Evolutionary conservation across 2,113 vertebrate species (phyloP).

Genomic region (Neogale vison): DNA sequence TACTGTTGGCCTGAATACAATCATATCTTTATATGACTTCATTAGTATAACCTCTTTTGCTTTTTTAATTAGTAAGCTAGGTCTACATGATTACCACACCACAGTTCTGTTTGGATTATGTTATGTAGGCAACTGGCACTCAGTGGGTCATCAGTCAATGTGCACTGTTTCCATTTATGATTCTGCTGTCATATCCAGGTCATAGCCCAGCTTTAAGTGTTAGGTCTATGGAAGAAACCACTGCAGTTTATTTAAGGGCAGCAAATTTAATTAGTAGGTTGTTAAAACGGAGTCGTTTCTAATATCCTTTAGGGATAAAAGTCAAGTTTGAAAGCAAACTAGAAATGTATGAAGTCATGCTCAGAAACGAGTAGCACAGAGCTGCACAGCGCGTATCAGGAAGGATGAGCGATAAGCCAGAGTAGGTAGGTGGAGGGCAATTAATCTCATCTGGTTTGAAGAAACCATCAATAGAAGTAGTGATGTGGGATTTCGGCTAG

Average conservation of each 20-base stretch:
- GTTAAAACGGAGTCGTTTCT: background rate
- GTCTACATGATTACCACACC: background rate
- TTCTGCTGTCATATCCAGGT: background rate
- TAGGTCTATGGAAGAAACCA: background rate
- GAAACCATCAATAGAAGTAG: background rate
- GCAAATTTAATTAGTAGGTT: background rate
- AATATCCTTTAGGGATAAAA: background rate
- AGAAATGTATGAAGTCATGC: background rate
- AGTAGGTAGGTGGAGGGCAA: background rate
- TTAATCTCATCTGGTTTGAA: background rate
- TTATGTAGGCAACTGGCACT: background rate
- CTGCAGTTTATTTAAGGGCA: background rate
- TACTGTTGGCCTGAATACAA: background rate
- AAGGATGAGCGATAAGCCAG: background rate
- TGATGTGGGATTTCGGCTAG: background rate
- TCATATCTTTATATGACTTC: background rate
- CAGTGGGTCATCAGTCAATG: background rate
- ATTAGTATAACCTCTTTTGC: background rate
- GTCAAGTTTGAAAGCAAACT: background rate
- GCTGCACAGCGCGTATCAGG: background rate
- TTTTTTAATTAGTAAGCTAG: background rate
- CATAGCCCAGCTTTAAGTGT: background rate
- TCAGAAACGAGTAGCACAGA: background rate
- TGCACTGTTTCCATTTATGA: background rate
- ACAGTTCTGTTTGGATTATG: background rate